phyloP scores from a whole-genome alignment of 2,797 vertebrate genomes.

The Notoglanidium macrostoma region DNA sequence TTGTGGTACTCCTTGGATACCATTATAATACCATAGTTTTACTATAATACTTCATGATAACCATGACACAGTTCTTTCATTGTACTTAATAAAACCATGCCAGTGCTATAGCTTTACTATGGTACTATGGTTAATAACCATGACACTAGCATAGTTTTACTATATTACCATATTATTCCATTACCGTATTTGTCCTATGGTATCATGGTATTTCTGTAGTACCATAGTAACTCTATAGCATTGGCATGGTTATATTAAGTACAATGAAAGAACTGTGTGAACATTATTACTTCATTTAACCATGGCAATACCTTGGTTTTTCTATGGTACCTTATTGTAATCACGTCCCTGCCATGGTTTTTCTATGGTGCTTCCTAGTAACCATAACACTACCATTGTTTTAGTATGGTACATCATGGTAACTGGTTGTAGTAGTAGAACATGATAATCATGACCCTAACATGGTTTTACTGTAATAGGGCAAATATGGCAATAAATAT shows the following conservation, averaged over 20 bases:
- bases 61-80: neutral
- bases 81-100: neutral
- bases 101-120: neutral
- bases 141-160: neutral
- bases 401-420: neutral
- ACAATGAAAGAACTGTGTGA: too few species aligned
- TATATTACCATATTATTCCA: too few species aligned
- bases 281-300: too few species aligned
- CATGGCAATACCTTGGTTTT: neutral
- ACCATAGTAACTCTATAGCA: too few species aligned
- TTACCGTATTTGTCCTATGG: too few species aligned
- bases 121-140: neutral
- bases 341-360: neutral
- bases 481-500: too few species aligned
- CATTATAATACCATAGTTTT: neutral
- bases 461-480: too few species aligned
- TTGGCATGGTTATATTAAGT: too few species aligned
- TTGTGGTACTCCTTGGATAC: neutral
- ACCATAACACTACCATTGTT: neutral
- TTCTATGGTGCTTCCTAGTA: neutral
- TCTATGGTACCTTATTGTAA: neutral
- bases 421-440: neutral
- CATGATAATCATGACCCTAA: too few species aligned
- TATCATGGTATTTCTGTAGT: too few species aligned
- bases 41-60: neutral